Evolutionary conservation across 2,797 vertebrate species (phyloP), one percentile per base, ranked within the genome.

Genomic region (Setipinna tenuifilis): DNA sequence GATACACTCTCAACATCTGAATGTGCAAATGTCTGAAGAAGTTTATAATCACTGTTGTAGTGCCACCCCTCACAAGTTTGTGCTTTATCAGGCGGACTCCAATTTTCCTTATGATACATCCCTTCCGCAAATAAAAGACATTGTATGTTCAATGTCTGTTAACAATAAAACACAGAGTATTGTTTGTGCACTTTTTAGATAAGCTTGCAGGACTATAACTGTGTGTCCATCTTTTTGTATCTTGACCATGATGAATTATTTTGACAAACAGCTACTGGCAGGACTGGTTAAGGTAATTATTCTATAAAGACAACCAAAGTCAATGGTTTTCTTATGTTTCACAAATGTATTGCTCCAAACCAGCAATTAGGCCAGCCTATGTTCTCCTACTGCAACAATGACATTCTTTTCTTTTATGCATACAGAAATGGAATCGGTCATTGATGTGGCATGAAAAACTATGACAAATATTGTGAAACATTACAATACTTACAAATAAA

Each of bases 401-500:
- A 78, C 71, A 78, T 78, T 78, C 71, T 44, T 44, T 78, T 78
- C 41, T 14, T 78, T 78, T 78, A 35, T 19, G 35, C 7, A 21
- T 78, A 78, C 12, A 44, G 31, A 78, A 78, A 78, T 6, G 7
- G 41, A 41, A 44, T 14, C 25, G 31, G 31, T 41, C 31, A n/a
- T 44, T 78, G 28, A 75, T 14, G 28, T 75, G 31, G 71, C 41
- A 35, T 21, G 35, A 35, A 78, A 21, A 44, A 41, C 9, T 41
- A 19, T 41, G 6, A 0, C 41, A 35, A 71, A 71, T 16, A 78
- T 59, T 59, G 2, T 19, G 35, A 78, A 17, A 21, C 31, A 75
- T 41, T 75, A 78, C 71, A 78, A 44, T 21, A 78, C 16, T 41
- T 44, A 35, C 16, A 83, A 85, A 78, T 57, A 11, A 82, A 44